Percentiles rank a stretch among this genome's conserved stretches.
Conservation (phyloP, 1,140 invertebrate species). For the Drosophila elegans region DNA sequence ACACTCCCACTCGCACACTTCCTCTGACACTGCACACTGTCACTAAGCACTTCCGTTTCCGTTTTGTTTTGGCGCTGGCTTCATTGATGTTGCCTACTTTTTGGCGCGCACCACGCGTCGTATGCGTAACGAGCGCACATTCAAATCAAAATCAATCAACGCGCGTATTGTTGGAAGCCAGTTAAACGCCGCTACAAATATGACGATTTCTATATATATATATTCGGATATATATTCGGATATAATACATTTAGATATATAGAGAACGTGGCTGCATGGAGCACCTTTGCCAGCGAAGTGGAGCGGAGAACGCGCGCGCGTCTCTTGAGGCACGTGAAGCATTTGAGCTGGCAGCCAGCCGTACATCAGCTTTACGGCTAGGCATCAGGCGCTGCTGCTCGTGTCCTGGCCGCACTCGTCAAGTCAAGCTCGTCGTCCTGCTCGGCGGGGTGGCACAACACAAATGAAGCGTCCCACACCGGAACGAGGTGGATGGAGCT, state of each 20-base stretch:
- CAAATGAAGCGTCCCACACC: constrained; percentile 48
- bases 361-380: constrained; percentile 75
- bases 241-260: constrained; percentile 12
- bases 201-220: constrained; percentile 1
- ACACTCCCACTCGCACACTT: constrained; percentile 10
- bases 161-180: constrained; percentile 60
- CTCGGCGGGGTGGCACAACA: constrained; percentile 46
- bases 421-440: constrained; percentile 42
- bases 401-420: constrained; percentile 57
- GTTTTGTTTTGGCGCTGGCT: constrained; percentile 48
- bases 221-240: constrained; percentile 3
- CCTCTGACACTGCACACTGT: constrained; percentile 23
- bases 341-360: constrained; percentile 68
- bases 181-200: constrained; percentile 27
- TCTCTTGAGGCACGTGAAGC: constrained; percentile 75
- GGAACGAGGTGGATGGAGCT: constrained; percentile 25
- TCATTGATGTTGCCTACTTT: constrained; percentile 53
- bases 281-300: constrained; percentile 22
- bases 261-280: constrained; percentile 8
- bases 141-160: constrained; percentile 81
- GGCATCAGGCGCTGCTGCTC: constrained; percentile 36
- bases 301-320: constrained; percentile 61
- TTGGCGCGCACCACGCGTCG: constrained; percentile 72
- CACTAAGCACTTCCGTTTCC: constrained; percentile 77
- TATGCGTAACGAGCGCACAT: constrained; percentile 75